Evolutionary conservation across 2,888 invertebrate species (phyloP).

Genomic region (Xestia ashworthii): DNA sequence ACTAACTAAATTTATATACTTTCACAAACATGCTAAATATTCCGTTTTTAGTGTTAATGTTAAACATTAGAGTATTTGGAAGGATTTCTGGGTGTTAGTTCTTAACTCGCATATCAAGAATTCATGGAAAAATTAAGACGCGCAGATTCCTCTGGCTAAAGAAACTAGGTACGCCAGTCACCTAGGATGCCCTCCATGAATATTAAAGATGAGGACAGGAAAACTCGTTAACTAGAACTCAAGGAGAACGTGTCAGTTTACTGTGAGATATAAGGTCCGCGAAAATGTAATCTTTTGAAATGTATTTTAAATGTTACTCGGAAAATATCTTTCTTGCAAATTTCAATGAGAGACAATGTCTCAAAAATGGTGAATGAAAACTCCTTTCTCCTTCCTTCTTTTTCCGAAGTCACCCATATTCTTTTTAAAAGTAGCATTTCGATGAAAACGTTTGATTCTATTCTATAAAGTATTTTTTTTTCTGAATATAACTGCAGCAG

Average conservation of each 20-base stretch:
- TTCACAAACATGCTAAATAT: neutral
- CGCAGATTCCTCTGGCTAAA: constrained; percentile 17
- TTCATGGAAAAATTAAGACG: constrained; percentile 40
- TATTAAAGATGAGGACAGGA: constrained; percentile 51
- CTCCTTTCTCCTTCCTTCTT: neutral
- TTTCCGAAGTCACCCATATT: neutral
- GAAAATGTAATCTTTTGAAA: constrained; percentile 18
- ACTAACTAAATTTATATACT: constrained; percentile 13
- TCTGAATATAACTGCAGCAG: neutral
- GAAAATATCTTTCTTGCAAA: neutral
- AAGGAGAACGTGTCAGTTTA: constrained; percentile 53
- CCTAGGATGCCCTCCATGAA: constrained; percentile 43
- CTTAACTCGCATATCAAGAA: constrained; percentile 22
- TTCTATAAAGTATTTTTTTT: neutral
- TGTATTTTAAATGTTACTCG: constrained; percentile 7
- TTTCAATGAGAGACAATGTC: neutral
- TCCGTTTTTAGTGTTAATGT: too few species aligned
- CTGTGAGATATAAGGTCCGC: constrained; percentile 9
- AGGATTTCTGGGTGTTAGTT: constrained; percentile 15
- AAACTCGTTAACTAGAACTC: constrained; percentile 63
- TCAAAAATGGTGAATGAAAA: neutral
- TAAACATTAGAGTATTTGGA: constrained; percentile 1
- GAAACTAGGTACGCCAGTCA: constrained; percentile 27
- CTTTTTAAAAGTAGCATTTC: too few species aligned
- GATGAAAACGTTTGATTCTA: neutral